Percentiles rank a stretch among this genome's conserved stretches.
phyloP scores from a whole-genome alignment of 2,888 invertebrate genomes.

The Taphrorychus bicolor region DNA sequence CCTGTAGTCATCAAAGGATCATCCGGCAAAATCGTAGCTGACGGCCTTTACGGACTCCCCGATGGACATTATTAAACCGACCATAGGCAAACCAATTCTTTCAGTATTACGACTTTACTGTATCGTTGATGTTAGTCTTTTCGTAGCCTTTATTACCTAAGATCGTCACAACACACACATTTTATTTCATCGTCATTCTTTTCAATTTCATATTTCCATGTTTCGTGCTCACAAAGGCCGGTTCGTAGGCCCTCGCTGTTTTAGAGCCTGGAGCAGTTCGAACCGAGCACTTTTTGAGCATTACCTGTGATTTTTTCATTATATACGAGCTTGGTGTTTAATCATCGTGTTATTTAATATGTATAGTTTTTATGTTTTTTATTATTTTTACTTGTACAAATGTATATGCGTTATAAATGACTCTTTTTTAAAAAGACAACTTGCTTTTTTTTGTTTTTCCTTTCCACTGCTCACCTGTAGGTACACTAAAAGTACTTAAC shows the following conservation, averaged over 20 bases:
- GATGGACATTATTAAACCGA: conserved; percentile 45
- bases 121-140: conserved; percentile 13
- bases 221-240: conserved; percentile 32
- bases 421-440: conserved; percentile 33
- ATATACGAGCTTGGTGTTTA: conserved; percentile 42
- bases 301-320: conserved; percentile 42
- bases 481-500: too few species aligned
- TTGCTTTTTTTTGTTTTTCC: too few species aligned
- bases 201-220: conserved; percentile 27
- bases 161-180: conserved; percentile 39
- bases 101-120: conserved; percentile 39
- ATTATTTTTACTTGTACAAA: conserved; percentile 40
- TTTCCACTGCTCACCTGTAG: too few species aligned
- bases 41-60: conserved; percentile 55
- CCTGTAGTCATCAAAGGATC: conserved; percentile 51
- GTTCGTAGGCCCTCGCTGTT: conserved; percentile 35
- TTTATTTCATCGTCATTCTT: conserved; percentile 25
- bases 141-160: conserved; percentile 39
- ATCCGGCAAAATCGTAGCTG: conserved; percentile 51
- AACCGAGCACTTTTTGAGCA: conserved; percentile 33
- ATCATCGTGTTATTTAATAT: conserved; percentile 42
- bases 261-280: conserved; percentile 33
- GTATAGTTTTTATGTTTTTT: conserved; percentile 41
- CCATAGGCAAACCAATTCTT: conserved; percentile 41
- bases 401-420: conserved; percentile 43